phyloP scores from a whole-genome alignment of 2,797 vertebrate species.

The Melanotaenia maccullochi region DNA sequence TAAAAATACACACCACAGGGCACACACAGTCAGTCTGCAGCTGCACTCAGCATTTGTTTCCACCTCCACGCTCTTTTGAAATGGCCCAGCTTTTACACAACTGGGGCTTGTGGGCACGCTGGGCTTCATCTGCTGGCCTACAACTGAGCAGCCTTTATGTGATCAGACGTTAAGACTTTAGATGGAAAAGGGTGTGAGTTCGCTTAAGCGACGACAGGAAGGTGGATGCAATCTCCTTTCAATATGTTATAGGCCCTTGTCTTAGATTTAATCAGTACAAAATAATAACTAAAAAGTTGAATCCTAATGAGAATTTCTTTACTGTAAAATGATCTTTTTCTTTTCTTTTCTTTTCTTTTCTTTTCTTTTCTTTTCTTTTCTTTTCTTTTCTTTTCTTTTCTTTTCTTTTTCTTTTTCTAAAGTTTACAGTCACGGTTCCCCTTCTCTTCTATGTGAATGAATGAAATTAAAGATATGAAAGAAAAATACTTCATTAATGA shows the following conservation, averaged over 20 bases:
- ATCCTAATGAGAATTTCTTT: neutral
- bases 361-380: neutral
- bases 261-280: neutral
- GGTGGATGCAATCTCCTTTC: neutral
- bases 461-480: too few species aligned
- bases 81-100: constrained; percentile 74
- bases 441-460: too few species aligned
- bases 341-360: neutral
- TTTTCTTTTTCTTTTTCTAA: too few species aligned
- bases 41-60: constrained; percentile 76
- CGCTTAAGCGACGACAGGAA: constrained; percentile 1
- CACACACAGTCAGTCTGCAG: constrained; percentile 75
- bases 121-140: constrained; percentile 48
- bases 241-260: neutral
- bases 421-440: too few species aligned
- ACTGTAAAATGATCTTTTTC: neutral
- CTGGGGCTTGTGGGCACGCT: constrained; percentile 58
- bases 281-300: neutral
- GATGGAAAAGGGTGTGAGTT: constrained; percentile 10
- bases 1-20: constrained; percentile 82
- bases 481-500: too few species aligned
- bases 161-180: constrained; percentile 24
- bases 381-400: neutral
- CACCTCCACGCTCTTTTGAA: constrained; percentile 70
- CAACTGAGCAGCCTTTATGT: constrained; percentile 32